Evolutionary conservation across 1,140 invertebrate species (phyloP).

Genomic region (Sitobion miscanthi): DNA sequence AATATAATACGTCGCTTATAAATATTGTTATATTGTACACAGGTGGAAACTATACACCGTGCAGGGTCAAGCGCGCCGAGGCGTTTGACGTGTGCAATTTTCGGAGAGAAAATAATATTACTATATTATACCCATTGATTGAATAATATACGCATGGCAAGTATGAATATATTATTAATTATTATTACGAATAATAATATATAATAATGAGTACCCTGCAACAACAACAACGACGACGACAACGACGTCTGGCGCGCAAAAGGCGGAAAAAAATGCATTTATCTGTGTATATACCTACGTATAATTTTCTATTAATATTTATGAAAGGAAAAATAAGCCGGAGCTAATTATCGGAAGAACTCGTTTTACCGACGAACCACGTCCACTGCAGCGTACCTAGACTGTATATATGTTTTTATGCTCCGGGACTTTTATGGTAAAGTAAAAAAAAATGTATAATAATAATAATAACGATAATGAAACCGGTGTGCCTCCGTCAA

Average conservation of each 20-base stretch:
- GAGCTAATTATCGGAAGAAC: slow-evolving; percentile 25
- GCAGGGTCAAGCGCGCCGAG: not conserved
- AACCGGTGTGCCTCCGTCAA: slow-evolving; percentile 23
- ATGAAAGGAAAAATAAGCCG: not conserved
- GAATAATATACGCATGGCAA: not conserved
- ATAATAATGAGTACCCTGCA: not conserved
- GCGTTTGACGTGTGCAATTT: not conserved
- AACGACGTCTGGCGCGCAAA: not conserved
- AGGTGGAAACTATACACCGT: not conserved
- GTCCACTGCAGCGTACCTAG: not conserved
- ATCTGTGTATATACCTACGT: not conserved
- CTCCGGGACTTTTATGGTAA: slow-evolving; percentile 35
- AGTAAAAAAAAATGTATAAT: not conserved
- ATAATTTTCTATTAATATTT: slow-evolving; percentile 50
- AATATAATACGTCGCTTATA: not conserved
- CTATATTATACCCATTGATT: not conserved
- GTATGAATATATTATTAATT: not conserved
- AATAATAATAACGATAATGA: slow-evolving; percentile 39
- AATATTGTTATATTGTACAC: not conserved
- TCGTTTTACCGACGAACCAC: slow-evolving; percentile 10
- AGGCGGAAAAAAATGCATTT: not conserved
- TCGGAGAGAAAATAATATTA: not conserved
- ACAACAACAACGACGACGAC: not conserved
- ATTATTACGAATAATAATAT: not conserved
- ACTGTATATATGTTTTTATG: not conserved